Percentiles rank a stretch among this genome's conserved stretches.
These are phyloP conservation scores for Pteropus alecto DNA, from an alignment of 2,113 vertebrate genomes.

Conservation along the genomic window DNA sequence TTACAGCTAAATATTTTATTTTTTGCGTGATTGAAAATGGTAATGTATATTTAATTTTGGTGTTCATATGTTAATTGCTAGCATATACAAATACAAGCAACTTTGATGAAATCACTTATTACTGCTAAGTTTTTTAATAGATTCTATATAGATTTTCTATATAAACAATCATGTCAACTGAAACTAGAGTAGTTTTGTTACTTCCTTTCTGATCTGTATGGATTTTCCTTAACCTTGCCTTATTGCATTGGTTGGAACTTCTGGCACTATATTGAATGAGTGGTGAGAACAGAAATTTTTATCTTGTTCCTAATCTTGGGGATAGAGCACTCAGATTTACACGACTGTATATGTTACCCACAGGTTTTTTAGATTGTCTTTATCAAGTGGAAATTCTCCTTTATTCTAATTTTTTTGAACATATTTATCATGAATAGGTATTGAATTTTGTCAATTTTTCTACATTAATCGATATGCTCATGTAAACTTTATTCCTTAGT, in stretches of 20 bases:
- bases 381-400: neutral
- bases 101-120: neutral
- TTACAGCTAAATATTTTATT: neutral
- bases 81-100: neutral
- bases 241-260: neutral
- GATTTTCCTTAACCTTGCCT: neutral
- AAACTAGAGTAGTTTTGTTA: neutral
- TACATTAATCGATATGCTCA: neutral
- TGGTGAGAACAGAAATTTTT: neutral
- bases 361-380: neutral
- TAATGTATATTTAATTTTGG: neutral
- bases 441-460: neutral
- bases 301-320: neutral
- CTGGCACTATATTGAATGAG: neutral
- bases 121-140: neutral
- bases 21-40: neutral
- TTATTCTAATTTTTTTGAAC: neutral
- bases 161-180: neutral
- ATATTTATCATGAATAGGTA: neutral
- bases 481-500: neutral
- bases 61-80: neutral
- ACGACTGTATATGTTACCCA: neutral
- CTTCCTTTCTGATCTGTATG: neutral
- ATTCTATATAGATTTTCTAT: neutral
- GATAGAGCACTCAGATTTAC: neutral